Base-by-base conservation (phyloP, 2,797 vertebrate genomes). In the Amblyopsis hoosieri region DNA sequence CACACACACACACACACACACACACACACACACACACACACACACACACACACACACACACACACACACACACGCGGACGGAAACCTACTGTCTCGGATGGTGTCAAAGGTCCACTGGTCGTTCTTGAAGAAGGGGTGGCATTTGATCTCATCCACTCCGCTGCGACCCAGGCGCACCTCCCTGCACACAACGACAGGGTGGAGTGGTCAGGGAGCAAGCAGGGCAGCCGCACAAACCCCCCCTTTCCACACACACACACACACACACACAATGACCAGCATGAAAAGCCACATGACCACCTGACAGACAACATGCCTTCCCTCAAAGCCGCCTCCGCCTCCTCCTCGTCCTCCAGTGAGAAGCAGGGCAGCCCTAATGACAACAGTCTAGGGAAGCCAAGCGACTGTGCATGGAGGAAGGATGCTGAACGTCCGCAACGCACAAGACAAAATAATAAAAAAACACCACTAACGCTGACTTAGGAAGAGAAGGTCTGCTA, bases 81-180 rank as follows among this genome's bases (percentile, higher is more conserved):
- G 13, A 79, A 71, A 92, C 96, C 97, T 94, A 99, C 98, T 95
- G 60, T 98, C 95, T 90, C 97, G 89, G 83, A 99, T 97, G 90
- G 91, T 98, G 87, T 96, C 94, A 90, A 98, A 99, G 74, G 94
- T 96, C 98, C 98, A 99, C 66, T 98, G 97, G 79, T 98, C 94
- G 45, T 95, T 98, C 89, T 93, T 95, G 92, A 99, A 99, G 89
- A 99, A 99, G 67, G 93, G 90, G 68, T 99, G 97, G 67, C 89
- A 80, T 79, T 98, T 98, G 81, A 99, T 97, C 85, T 99, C 91
- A 48, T 91, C 90, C 76, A 92, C 89, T 76, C 85, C 85, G 45
- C 88, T 94, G 86, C 95, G 94, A 64, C 97, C 97, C 77, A 99
- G 94, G 66, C 97, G 94, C 78, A 96, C 96, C 77, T 95, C 93